These are phyloP conservation scores for Aplysina aerophoba DNA, from an alignment of 37 sponge, comb jelly and placozoan species.

Conservation along the genomic window DNA sequence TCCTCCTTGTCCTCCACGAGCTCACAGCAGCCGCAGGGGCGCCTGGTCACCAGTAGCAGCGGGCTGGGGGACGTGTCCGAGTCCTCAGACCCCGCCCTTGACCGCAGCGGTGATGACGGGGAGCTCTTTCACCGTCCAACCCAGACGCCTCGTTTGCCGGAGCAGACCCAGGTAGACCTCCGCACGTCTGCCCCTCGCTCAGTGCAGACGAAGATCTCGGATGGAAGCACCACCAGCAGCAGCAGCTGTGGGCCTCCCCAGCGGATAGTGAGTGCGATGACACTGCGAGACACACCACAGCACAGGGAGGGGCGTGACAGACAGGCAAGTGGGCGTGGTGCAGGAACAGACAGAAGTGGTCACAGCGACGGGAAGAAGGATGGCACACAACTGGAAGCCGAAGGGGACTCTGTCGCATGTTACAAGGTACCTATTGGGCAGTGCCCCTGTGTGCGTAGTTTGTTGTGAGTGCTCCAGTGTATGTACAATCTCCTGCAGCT, in stretches of 20 bases:
- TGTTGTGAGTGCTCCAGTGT: too few species aligned
- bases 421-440: too few species aligned
- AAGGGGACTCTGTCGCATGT: too few species aligned
- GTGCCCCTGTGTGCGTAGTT: too few species aligned
- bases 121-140: background rate
- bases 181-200: background rate
- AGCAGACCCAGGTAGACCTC: background rate
- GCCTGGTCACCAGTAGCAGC: background rate
- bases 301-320: too few species aligned
- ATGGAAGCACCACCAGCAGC: slow-evolving; percentile 20
- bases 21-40: background rate
- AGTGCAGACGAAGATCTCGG: background rate
- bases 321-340: too few species aligned
- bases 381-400: too few species aligned
- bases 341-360: too few species aligned
- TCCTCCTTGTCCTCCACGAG: background rate
- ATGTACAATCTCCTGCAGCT: too few species aligned
- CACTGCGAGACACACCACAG: too few species aligned
- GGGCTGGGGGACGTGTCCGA: background rate
- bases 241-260: slow-evolving; percentile 23
- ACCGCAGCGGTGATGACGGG: background rate
- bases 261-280: too few species aligned
- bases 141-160: background rate
- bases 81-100: background rate
- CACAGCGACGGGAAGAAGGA: too few species aligned